These are phyloP conservation scores for Meloe dianella DNA, from an alignment of 2,888 invertebrate genomes.

Conservation along the genomic window DNA sequence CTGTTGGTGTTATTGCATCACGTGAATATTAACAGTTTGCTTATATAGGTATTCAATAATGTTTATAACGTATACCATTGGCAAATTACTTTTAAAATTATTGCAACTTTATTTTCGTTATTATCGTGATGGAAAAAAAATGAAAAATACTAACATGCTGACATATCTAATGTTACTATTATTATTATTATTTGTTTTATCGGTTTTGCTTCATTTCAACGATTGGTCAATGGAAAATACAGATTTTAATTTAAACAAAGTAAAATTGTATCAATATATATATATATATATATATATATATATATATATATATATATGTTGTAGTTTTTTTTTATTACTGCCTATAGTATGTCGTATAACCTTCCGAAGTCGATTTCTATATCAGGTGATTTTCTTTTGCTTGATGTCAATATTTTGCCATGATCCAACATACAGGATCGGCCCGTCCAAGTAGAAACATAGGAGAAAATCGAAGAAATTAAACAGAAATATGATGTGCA, in stretches of 20 bases:
- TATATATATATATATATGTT: background rate
- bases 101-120: background rate
- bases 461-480: no score
- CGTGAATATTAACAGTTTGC: background rate
- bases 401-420: background rate
- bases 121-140: background rate
- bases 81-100: background rate
- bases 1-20: no score
- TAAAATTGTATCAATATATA: background rate
- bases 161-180: background rate
- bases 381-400: constrained; percentile 5
- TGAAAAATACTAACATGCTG: background rate
- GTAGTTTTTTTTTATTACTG: background rate
- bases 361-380: background rate
- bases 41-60: no score
- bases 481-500: no score
- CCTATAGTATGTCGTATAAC: background rate
- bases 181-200: background rate
- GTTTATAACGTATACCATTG: no score
- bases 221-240: constrained; percentile 13
- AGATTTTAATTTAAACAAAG: constrained; percentile 9
- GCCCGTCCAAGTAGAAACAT: no score
- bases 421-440: background rate
- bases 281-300: background rate
- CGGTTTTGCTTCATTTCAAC: constrained; percentile 7